Percentiles rank a stretch among this genome's conserved stretches.
Conservation (phyloP, 2,797 vertebrate genomes). For the Leptodactylus fallax region DNA sequence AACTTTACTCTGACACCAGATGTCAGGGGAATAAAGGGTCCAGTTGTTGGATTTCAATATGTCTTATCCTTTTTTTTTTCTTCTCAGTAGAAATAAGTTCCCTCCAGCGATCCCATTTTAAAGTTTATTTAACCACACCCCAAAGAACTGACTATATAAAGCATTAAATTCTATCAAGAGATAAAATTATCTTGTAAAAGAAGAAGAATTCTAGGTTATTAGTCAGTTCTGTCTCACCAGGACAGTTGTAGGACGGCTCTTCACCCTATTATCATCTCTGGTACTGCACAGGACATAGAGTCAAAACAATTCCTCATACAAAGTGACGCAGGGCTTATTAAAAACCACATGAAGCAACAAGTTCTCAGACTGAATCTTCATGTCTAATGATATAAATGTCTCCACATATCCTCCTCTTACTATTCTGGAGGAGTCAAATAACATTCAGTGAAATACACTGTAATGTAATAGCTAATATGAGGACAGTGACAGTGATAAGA, state of each 20-base stretch:
- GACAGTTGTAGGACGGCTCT: not conserved
- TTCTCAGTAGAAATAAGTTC: too few relatives aligned
- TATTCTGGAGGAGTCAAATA: not conserved
- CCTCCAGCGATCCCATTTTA: too few relatives aligned
- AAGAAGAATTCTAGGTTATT: not conserved
- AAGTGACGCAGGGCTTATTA: not conserved
- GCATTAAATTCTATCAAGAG: not conserved
- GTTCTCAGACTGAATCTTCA: not conserved
- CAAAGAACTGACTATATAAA: too few relatives aligned
- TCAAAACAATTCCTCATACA: not conserved
- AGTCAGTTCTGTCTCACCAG: not conserved
- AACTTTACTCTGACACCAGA: too few relatives aligned
- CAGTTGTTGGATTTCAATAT: too few relatives aligned
- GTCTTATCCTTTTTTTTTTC: too few relatives aligned
- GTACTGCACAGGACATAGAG: not conserved
- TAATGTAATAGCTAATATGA: not conserved
- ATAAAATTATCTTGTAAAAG: not conserved
- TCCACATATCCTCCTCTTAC: not conserved
- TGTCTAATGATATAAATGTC: slow-evolving; percentile 8
- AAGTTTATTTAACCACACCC: too few relatives aligned
- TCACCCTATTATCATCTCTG: not conserved
- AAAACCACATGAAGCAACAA: not conserved
- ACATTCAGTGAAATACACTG: not conserved
- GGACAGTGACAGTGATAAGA: not conserved
- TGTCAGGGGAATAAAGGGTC: too few relatives aligned